These are phyloP conservation scores for Drosophila murphyi DNA, from an alignment of 1,140 invertebrate species.

Conservation along the genomic window DNA sequence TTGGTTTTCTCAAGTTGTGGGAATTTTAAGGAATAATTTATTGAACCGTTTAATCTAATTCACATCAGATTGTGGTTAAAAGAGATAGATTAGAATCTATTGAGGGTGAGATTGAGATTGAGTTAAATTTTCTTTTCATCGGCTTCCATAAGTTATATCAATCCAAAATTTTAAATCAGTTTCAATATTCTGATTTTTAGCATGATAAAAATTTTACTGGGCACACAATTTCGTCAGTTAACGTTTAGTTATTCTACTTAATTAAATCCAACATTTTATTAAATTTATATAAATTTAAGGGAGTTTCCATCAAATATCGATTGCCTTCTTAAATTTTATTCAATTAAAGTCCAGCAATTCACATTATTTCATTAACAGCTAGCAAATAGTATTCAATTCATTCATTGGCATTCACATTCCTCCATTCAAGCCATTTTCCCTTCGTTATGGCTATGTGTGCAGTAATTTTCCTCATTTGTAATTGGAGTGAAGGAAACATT, in stretches of 20 bases:
- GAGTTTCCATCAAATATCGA: too few relatives aligned
- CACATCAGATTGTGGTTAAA: background rate
- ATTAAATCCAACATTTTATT: too few relatives aligned
- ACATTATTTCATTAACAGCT: background rate
- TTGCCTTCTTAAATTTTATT: background rate
- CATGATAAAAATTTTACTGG: too few relatives aligned
- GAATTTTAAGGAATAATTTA: background rate
- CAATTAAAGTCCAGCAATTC: background rate
- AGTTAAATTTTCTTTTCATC: too few relatives aligned
- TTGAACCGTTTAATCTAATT: background rate
- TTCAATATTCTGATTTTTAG: too few relatives aligned
- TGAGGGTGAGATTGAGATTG: too few relatives aligned
- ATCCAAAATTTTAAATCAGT: too few relatives aligned
- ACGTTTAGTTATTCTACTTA: too few relatives aligned
- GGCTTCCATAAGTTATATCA: too few relatives aligned
- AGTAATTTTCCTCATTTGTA: conserved; percentile 8
- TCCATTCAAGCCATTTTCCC: background rate
- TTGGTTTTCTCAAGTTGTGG: background rate
- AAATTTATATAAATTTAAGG: too few relatives aligned
- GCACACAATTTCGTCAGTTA: too few relatives aligned
- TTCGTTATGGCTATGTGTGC: background rate
- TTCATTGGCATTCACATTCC: background rate
- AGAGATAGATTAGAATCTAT: too few relatives aligned
- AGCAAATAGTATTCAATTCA: background rate
- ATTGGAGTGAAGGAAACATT: conserved; percentile 19